Conservation (phyloP, 2,113 vertebrate genomes). For the Strix aluco region DNA sequence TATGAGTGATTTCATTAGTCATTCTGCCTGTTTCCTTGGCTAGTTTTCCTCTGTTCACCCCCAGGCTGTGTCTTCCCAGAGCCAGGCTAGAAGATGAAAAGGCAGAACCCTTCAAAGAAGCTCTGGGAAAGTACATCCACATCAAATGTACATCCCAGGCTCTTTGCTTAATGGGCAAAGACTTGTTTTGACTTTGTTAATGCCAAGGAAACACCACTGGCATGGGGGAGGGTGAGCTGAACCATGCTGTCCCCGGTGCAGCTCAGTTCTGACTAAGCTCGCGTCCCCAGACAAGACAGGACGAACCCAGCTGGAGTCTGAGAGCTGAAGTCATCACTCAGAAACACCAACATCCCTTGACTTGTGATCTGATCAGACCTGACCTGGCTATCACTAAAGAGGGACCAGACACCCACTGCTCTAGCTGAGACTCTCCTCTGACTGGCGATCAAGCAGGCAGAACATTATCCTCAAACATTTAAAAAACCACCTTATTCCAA, state of each 20-base stretch:
- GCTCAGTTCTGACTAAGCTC: neutral
- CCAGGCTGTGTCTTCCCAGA: neutral
- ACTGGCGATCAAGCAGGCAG: neutral
- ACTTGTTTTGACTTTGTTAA: neutral
- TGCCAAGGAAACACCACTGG: neutral
- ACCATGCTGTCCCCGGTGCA: neutral
- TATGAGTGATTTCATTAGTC: neutral
- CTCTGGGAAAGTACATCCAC: neutral
- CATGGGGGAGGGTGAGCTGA: neutral
- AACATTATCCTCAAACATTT: neutral
- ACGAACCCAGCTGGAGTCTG: neutral
- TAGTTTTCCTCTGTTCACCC: neutral
- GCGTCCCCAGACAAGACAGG: neutral
- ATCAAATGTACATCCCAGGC: accelerated
- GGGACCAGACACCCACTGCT: neutral
- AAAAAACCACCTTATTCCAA: neutral
- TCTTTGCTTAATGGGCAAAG: neutral
- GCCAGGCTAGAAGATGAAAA: neutral
- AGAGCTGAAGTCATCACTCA: neutral
- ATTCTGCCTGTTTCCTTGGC: neutral
- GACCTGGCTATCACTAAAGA: neutral
- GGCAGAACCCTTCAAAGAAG: neutral
- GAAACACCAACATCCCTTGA: neutral
- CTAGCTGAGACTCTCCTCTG: neutral
- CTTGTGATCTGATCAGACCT: neutral